Evolutionary conservation across 2,113 vertebrate species (phyloP), one percentile per base, ranked within the genome.

Genomic region (Neogale vison): DNA sequence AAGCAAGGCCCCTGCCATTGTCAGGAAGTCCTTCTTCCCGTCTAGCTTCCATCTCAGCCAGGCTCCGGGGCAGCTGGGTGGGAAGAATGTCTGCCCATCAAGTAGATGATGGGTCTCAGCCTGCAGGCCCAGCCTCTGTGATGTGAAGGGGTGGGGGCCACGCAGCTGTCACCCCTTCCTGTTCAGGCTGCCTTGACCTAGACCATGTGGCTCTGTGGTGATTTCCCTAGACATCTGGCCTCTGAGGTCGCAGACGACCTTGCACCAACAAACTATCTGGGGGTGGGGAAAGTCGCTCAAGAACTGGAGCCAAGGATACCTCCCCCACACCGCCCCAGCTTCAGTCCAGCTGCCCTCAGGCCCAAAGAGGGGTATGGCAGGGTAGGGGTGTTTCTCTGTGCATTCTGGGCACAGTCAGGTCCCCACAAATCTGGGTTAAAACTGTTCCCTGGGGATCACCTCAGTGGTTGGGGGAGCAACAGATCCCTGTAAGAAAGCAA

Each of bases 1-100:
- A 94, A 93, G 82, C 17, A 50, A 82, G 93, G 31, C 34, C 77
- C 65, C 79, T 7, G 34, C 17, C 21, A 50, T 11, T 42, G 31
- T 76, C 63, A 79, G 89, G 72, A 94, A 95, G 93, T 96, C 77
- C 94, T 93, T 96, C 87, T 36, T 67, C 36, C 74, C 67, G 42
- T 93, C 95, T 80, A 93, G 71, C 93, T 39, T 90, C 82, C 15
- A 52, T 42, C 57, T 76, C 77, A 65, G 29, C 17, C 65, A 65
- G 89, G 79, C 71, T 85, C 79, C n/a, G 47, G 83, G 83, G 87
- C 50, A 76, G 57, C 83, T 55, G 79, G 14, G 24, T 45, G 63
- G 23, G 26, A 86, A 50, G 34, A 39, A 24, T 0, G 4, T 20
- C 59, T 34, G 76, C 80, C 21, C 4, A n/a, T 59, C 14, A 7